Evolutionary conservation across 1,140 invertebrate genomes (phyloP).

Genomic region (Hycleus cichorii): DNA sequence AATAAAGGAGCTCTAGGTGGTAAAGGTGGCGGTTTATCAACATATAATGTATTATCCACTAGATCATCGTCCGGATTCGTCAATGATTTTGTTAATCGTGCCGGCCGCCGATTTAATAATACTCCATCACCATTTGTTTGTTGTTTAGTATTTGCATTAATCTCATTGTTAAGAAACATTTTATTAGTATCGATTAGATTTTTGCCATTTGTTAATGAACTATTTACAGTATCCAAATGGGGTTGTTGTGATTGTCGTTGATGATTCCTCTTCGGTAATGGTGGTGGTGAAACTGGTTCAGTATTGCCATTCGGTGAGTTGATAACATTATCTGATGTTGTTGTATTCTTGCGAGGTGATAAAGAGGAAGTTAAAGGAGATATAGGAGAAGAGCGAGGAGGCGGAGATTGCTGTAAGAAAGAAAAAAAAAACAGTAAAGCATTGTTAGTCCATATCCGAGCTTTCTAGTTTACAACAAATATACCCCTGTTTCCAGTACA

Average conservation of each 20-base stretch:
- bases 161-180: conserved; percentile 20
- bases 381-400: conserved; percentile 22
- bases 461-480: not conserved
- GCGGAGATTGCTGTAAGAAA: conserved; percentile 38
- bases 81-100: conserved; percentile 1
- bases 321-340: not conserved
- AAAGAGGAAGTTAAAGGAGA: conserved; percentile 15
- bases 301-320: conserved; percentile 20
- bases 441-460: conserved; percentile 27
- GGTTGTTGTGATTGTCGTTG: conserved; percentile 1
- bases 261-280: conserved; percentile 36
- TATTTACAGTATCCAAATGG: conserved; percentile 19
- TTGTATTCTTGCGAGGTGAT: conserved; percentile 19
- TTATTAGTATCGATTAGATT: conserved; percentile 12
- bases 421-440: conserved; percentile 33
- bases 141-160: conserved; percentile 14
- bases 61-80: conserved; percentile 5
- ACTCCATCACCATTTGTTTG: not conserved
- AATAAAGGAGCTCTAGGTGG: conserved; percentile 49
- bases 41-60: conserved; percentile 22
- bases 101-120: not conserved
- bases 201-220: conserved; percentile 19
- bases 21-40: conserved; percentile 48
- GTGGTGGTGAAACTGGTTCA: conserved; percentile 31
- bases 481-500: no score